Evolutionary conservation across 2,888 invertebrate genomes (phyloP), one percentile per base, ranked within the genome.

Genomic region (Cepaea hortensis): DNA sequence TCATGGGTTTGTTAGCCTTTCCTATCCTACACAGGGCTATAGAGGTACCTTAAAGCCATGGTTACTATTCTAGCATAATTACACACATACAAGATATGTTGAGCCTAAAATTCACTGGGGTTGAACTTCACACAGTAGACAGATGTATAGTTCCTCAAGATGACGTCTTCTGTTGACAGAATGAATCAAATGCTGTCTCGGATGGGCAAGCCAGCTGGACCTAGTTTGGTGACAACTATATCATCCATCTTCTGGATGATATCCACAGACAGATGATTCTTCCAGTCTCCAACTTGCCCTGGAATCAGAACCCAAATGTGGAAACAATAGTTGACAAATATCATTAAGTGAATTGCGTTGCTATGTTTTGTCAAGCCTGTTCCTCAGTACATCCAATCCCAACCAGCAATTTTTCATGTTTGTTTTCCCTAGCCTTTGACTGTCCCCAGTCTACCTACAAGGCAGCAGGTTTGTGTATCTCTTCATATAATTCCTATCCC

Each of bases 221-320:
- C 70, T 61, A 92, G 88, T 62, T 90, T 92, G 48, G 90, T 88
- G 11, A 89, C 88, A 62, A 93, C 91, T 89, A 93, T 92, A 70
- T 96, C 95, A 93, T 97, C 97, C 91, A 98, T 97, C 90, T 96
- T 95, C 75, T 95, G 94, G 0, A 96, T 96, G 91, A 97, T 95
- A 90, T 97, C 96, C 1, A 96, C 95, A 3, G 96, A 96, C 96
- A 98, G 96, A 89, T 96, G 96, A 93, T 97, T 97, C 91, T 96
- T 96, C 97, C 97, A 97, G 91, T 97, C 97, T 0, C 97, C 97
- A 55, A 97, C 96, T 93, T 96, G 95, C 0, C 97, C 97, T 94
- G 89, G 3, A 84, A 73, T 6, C 46, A 84, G 2, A 9, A 75
- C n/a, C n/a, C 68, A 48, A 9, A 81, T 79, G 79, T 0, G 73